Base-by-base conservation (phyloP, 2,797 vertebrate species). In the Leptoclinus maculatus region DNA sequence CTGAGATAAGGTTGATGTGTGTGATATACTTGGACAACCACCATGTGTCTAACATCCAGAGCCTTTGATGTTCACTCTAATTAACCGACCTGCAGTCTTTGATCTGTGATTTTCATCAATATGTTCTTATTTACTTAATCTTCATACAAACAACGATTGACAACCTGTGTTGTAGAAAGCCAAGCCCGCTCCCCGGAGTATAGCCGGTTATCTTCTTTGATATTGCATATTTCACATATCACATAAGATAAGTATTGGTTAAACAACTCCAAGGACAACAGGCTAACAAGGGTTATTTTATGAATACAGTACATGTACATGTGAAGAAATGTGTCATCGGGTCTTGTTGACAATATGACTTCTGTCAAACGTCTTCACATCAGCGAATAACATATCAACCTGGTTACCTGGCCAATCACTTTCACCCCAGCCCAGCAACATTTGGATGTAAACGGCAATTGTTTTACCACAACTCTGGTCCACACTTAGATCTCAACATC, bases 61-160 rank as follows among this genome's bases (percentile, higher is more conserved):
- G 16, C 25, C 74, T 89, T 91, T 91, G 81, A 90, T 87, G 87
- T 80, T 38, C 34, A 16, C 67, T 79, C 78, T 85, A 87, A 91
- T 89, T 88, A 91, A 88, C 62, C 77, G 45, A 49, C 79, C 68
- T 62, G 63, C 57, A 21, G 56, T 74, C 75, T 90, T 90, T 90
- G 80, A 91, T 85, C 80, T 74, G 75, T 68, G 13, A 79, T 81
- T 88, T 90, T 85, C 79, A 66, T 82, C 39, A 76, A 81, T 45
- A 56, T 83, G 78, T 76, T 83, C 38, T 66, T 34, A n/a, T 47
- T 79, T 68, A 58, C 23, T 39, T 23, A 4, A 2, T 80, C 67
- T 78, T 71, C 32, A 32, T n/a, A 23, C 10, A 29, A 29, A 79
- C 57, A 60, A 4, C n/a, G 68, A 67, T 73, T 63, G 69, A 78